These are phyloP conservation scores for Gymnoscopelus braueri DNA, from an alignment of 2,797 vertebrate species.

Conservation along the genomic window DNA sequence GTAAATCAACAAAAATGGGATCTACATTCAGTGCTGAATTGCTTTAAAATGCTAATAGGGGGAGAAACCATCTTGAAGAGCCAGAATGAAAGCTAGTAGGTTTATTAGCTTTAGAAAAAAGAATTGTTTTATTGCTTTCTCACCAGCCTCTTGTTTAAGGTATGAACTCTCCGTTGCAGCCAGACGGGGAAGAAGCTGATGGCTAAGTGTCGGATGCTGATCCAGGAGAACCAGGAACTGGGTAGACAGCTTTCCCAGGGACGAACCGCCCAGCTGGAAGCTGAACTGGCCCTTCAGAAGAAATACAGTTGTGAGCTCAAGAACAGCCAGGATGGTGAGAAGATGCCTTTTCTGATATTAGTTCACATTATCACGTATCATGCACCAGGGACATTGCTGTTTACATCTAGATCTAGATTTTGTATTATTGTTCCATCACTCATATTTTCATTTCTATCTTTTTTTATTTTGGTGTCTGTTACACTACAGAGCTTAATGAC, in stretches of 20 bases:
- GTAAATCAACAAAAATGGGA: not conserved
- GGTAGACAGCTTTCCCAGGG: constrained; percentile 99
- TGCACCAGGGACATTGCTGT: no score
- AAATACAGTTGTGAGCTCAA: constrained; percentile 99
- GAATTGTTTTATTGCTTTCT: not conserved
- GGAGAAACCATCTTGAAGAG: not conserved
- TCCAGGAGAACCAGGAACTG: constrained; percentile 99
- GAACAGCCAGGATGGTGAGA: constrained; percentile 99
- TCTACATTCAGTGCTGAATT: not conserved
- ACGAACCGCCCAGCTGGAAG: constrained; percentile 98
- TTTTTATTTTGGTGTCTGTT: not conserved
- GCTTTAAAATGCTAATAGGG: not conserved
- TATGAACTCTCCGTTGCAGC: constrained; percentile 93
- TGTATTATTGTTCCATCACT: no score
- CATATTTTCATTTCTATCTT: not conserved
- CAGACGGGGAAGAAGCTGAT: constrained; percentile 99
- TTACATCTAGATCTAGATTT: no score
- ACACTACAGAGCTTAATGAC: constrained; percentile 84
- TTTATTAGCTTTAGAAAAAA: no score
- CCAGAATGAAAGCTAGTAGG: not conserved
- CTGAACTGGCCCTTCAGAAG: constrained; percentile 98
- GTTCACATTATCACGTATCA: no score
- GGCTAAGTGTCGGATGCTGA: constrained; percentile 99
- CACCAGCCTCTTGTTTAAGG: no score
- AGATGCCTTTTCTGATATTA: not conserved